Conservation (phyloP, 2,797 vertebrate species). For the Podargus strigoides region DNA sequence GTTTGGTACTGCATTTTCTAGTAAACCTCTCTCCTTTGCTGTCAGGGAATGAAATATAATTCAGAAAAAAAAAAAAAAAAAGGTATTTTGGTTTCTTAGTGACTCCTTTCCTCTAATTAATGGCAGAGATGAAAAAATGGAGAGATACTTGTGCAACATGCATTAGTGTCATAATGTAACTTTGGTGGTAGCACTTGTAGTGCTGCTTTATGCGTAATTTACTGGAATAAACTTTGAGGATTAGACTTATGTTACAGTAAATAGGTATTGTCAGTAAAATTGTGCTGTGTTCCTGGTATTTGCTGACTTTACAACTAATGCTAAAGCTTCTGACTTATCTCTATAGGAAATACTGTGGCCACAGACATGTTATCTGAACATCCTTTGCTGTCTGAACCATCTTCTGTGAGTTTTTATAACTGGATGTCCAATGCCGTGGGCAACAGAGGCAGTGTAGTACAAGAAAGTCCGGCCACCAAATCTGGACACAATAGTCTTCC, state of each 20-base stretch:
- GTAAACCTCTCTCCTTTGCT: constrained; percentile 8
- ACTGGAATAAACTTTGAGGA: neutral
- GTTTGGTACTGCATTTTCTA: neutral
- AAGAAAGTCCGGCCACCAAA: constrained; percentile 87
- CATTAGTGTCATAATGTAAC: neutral
- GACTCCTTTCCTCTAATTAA: neutral
- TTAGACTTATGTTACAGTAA: neutral
- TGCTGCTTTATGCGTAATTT: neutral
- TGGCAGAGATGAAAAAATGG: neutral
- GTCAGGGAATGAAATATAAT: neutral
- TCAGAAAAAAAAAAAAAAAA: constrained; percentile 19
- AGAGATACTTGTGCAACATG: neutral
- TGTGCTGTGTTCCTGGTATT: fast-evolving
- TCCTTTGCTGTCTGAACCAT: constrained; percentile 91
- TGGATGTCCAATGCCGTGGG: constrained; percentile 99
- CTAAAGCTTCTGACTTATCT: neutral
- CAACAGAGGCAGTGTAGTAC: constrained; percentile 81
- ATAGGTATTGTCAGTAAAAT: neutral
- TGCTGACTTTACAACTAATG: neutral
- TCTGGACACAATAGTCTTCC: constrained; percentile 91
- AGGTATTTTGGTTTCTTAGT: neutral
- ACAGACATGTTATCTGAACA: constrained; percentile 93
- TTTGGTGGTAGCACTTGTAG: neutral
- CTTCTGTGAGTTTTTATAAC: constrained; percentile 97
- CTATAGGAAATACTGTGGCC: constrained; percentile 83